These are phyloP conservation scores for Scaptodrosophila latifasciaeformis DNA, from an alignment of 2,888 invertebrate species.

Conservation along the genomic window DNA sequence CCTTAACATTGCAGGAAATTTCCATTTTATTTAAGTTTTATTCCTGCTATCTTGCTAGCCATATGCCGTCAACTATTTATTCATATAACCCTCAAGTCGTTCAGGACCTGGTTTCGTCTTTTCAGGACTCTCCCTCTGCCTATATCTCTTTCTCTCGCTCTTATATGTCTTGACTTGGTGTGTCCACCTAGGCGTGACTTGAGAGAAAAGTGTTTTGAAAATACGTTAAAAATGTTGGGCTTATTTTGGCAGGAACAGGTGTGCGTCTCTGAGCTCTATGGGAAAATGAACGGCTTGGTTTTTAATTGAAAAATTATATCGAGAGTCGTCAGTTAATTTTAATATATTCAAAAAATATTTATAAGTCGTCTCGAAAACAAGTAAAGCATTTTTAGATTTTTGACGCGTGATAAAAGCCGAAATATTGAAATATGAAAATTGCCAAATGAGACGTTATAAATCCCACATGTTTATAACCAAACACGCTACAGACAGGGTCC, in stretches of 20 bases:
- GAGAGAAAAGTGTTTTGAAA: constrained; percentile 39
- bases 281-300: constrained; percentile 22
- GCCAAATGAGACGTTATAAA: constrained; percentile 59
- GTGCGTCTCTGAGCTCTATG: constrained; percentile 15
- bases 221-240: constrained; percentile 50
- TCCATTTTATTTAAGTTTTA: too few species aligned
- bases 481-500: constrained; percentile 39
- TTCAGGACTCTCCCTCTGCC: constrained; percentile 7
- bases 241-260: constrained; percentile 31
- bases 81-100: constrained; percentile 5
- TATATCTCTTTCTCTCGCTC: too few species aligned
- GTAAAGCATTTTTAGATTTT: constrained; percentile 11
- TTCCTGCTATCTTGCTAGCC: too few species aligned
- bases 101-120: constrained; percentile 27
- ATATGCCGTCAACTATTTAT: constrained; percentile 6
- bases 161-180: too few species aligned
- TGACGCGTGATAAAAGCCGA: constrained; percentile 40
- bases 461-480: constrained; percentile 70
- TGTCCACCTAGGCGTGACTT: too few species aligned
- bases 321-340: constrained; percentile 4
- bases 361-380: constrained; percentile 36
- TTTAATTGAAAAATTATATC: constrained; percentile 29
- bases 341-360: constrained; percentile 48
- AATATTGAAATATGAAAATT: constrained; percentile 22
- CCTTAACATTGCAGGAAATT: too few species aligned